A percentile compares a stretch with the other conserved stretches of the same genome.
Evolutionary conservation across 2,888 invertebrate species (phyloP).

Genomic region (Zhengitettix transpicula): DNA sequence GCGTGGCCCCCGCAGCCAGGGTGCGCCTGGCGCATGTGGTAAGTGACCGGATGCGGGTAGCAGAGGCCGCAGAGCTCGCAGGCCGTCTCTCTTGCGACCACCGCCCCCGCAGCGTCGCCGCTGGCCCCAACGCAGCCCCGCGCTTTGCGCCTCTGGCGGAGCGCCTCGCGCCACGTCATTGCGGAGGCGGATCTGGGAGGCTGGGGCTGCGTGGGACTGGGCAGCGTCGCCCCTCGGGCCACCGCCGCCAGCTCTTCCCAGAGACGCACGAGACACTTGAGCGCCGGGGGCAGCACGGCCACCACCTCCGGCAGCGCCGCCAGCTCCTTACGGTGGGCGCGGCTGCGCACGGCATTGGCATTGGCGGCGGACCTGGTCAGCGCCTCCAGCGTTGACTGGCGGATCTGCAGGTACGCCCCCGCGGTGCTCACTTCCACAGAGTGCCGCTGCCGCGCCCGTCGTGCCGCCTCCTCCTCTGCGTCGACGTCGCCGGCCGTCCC

Average conservation of each 20-base stretch:
- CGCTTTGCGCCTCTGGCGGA: constrained; percentile 31
- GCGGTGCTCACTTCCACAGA: constrained; percentile 68
- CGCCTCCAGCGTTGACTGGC: constrained; percentile 61
- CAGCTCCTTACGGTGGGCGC: constrained; percentile 29
- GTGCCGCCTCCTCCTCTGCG: constrained; percentile 35
- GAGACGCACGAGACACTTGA: constrained; percentile 66
- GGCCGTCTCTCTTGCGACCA: constrained; percentile 24
- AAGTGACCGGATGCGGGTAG: constrained; percentile 66
- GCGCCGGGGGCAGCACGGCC: constrained; percentile 67
- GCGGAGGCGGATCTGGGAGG: no score
- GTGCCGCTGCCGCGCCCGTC: constrained; percentile 58
- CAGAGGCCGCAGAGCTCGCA: constrained; percentile 80
- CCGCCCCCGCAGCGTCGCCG: not conserved
- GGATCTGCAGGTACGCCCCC: constrained; percentile 55
- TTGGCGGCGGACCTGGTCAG: constrained; percentile 62
- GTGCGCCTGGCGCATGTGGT: constrained; percentile 81
- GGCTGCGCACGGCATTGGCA: constrained; percentile 54
- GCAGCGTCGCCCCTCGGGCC: constrained; percentile 40
- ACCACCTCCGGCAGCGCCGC: constrained; percentile 35
- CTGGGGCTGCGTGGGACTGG: no score
- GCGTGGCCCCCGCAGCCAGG: constrained; percentile 81
- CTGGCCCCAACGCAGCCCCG: constrained; percentile 12
- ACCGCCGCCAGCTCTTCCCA: constrained; percentile 78
- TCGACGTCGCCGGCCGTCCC: constrained; percentile 25
- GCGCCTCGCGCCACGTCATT: no score